Percentiles rank a stretch among this genome's conserved stretches.
phyloP scores from a whole-genome alignment of 1,140 invertebrate species.

The Drosophila subobscura region DNA sequence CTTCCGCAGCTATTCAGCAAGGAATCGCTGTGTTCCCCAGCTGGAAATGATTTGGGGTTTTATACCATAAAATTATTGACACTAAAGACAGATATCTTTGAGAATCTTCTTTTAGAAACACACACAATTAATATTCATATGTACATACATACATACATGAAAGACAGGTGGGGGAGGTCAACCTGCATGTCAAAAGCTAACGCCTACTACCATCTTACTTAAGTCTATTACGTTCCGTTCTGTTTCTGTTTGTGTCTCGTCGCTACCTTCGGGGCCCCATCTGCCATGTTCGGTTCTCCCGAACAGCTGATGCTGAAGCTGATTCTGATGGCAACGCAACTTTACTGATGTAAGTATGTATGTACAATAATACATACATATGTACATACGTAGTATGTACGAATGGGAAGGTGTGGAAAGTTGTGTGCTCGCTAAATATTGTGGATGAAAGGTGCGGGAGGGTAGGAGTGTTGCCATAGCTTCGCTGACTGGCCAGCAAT shows the following conservation, averaged over 20 bases:
- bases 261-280: not conserved
- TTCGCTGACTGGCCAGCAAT: no score
- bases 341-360: conserved; percentile 27
- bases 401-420: no score
- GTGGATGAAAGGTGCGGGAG: no score
- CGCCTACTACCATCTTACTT: conserved; percentile 12
- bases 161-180: conserved; percentile 23
- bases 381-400: not conserved
- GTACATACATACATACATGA: not conserved
- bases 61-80: no score
- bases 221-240: conserved; percentile 14
- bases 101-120: no score
- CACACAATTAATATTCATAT: not conserved
- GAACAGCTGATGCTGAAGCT: conserved; percentile 40
- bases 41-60: no score
- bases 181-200: conserved; percentile 17
- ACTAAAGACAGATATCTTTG: no score
- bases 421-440: no score
- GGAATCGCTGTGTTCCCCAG: no score
- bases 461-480: no score
- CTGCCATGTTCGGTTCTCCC: conserved; percentile 18
- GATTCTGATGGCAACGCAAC: not conserved
- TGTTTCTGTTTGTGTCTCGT: conserved; percentile 18
- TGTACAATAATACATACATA: conserved; percentile 5
- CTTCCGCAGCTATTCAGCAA: no score